phyloP scores from a whole-genome alignment of 2,888 invertebrate genomes.

The Leptinotarsa rubiginosa region DNA sequence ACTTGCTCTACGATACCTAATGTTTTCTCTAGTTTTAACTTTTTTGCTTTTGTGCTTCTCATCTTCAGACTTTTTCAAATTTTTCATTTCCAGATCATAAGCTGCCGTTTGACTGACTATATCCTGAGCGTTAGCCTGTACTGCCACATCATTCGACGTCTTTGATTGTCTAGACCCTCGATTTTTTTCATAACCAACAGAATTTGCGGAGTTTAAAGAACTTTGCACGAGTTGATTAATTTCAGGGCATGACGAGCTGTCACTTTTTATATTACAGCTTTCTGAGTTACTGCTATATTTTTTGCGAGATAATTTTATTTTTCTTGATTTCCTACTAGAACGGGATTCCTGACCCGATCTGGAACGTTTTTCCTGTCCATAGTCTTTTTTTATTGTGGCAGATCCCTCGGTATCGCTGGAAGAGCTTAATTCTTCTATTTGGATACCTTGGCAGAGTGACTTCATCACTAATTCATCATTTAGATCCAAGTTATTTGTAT shows the following conservation, averaged over 20 bases:
- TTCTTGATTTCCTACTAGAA: conserved; percentile 51
- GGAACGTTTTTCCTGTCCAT: conserved; percentile 53
- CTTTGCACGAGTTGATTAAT: conserved; percentile 66
- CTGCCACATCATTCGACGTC: conserved; percentile 71
- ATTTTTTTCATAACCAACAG: conserved; percentile 60
- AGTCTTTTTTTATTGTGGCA: conserved; percentile 48
- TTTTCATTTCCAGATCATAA: conserved; percentile 41
- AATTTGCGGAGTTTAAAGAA: conserved; percentile 66
- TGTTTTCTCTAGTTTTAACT: conserved; percentile 57
- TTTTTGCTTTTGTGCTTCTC: conserved; percentile 55
- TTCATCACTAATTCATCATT: conserved; percentile 64
- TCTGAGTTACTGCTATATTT: conserved; percentile 52
- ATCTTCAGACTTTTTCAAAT: conserved; percentile 49
- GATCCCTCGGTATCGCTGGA: conserved; percentile 49
- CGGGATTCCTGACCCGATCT: conserved; percentile 53
- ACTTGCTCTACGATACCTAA: conserved; percentile 48
- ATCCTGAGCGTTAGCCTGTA: conserved; percentile 71
- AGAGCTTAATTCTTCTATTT: conserved; percentile 56
- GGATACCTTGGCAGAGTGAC: conserved; percentile 60
- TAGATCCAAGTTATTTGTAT: conserved; percentile 59
- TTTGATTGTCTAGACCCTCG: conserved; percentile 65
- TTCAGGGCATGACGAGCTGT: conserved; percentile 66
- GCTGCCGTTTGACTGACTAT: conserved; percentile 64
- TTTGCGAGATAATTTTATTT: conserved; percentile 48
- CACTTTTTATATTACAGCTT: conserved; percentile 50